A percentile compares a stretch with the other conserved stretches of the same genome.
These are phyloP conservation scores for Chrysemys picta DNA, from an alignment of 2,113 vertebrate species.

Conservation along the genomic window DNA sequence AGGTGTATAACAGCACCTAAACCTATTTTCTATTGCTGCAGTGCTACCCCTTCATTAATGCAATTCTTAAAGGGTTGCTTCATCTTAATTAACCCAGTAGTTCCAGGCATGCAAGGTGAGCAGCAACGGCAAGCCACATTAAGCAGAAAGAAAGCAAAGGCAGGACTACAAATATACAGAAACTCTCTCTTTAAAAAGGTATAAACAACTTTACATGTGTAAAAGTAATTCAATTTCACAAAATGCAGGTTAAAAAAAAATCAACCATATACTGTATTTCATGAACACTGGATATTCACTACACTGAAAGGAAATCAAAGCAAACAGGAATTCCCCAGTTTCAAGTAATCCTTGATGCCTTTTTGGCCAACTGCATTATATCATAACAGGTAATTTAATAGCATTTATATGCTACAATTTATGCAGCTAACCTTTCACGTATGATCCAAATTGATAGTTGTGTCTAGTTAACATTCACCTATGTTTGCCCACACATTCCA, in stretches of 20 bases:
- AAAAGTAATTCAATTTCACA: conserved; percentile 35
- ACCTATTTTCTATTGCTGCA: neutral
- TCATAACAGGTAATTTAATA: conserved; percentile 56
- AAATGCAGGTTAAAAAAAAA: conserved; percentile 2
- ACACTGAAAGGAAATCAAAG: conserved; percentile 68
- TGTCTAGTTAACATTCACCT: conserved; percentile 69
- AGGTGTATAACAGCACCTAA: neutral
- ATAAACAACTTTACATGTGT: neutral
- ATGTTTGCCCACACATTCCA: conserved; percentile 68
- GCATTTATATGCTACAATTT: conserved; percentile 60
- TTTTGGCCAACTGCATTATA: conserved; percentile 66
- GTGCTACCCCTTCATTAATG: neutral
- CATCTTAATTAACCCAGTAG: neutral
- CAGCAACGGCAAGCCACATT: neutral
- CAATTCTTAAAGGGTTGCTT: neutral
- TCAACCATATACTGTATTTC: conserved; percentile 12
- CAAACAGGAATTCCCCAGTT: conserved; percentile 61
- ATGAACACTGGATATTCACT: conserved; percentile 42
- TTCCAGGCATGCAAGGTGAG: neutral
- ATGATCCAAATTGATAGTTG: conserved; percentile 52
- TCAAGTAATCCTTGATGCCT: conserved; percentile 65
- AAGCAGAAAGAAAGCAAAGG: conserved; percentile 33
- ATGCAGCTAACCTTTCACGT: conserved; percentile 57
- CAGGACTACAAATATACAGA: neutral
- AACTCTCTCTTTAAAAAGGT: conserved; percentile 21